phyloP scores from a whole-genome alignment of 2,888 invertebrate genomes.

The Eristalis pertinax region DNA sequence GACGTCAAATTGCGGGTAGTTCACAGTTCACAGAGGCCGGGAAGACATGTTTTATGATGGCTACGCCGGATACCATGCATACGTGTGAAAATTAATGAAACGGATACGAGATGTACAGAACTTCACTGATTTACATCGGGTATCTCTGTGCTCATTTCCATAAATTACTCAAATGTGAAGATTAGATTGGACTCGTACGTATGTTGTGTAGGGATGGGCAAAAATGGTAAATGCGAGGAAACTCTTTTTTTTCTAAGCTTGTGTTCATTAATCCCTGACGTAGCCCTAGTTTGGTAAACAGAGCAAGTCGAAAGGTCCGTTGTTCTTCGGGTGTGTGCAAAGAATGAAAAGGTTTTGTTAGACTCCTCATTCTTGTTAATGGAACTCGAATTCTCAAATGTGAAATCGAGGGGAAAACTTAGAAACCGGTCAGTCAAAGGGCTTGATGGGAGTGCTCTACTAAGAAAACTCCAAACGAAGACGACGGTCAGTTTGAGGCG shows the following conservation, averaged over 20 bases:
- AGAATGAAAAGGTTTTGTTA: neutral
- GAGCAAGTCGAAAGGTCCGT: neutral
- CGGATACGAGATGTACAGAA: neutral
- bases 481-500: too few species aligned
- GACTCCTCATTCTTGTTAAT: too few species aligned
- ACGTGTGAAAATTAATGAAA: neutral
- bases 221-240: neutral
- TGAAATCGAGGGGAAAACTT: neutral
- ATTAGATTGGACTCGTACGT: neutral
- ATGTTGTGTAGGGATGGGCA: neutral
- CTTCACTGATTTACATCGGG: neutral
- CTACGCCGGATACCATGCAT: neutral
- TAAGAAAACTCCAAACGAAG: too few species aligned
- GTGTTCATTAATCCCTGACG: neutral
- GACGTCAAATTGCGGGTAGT: conserved; percentile 9
- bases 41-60: neutral
- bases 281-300: neutral
- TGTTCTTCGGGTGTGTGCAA: neutral
- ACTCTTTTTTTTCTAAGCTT: neutral
- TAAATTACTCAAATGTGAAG: neutral
- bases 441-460: too few species aligned
- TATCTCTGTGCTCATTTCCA: neutral
- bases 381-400: neutral
- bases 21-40: neutral
- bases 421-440: neutral